Percentiles rank a stretch among this genome's conserved stretches.
Evolutionary conservation across 2,113 vertebrate species (phyloP).

Genomic region (Lanius ludovicianus): DNA sequence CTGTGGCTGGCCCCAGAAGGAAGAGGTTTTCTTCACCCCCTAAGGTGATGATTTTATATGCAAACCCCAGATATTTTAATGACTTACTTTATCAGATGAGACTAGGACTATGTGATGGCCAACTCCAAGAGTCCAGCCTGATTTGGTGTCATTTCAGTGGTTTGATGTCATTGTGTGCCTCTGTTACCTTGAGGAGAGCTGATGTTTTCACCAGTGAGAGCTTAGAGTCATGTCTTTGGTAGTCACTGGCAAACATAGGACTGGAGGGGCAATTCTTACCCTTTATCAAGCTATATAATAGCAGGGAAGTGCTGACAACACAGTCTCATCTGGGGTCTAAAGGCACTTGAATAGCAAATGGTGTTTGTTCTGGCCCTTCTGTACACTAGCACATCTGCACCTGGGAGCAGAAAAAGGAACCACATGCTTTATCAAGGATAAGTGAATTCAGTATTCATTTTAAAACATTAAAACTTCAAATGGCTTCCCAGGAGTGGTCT

Average conservation of each 20-base stretch:
- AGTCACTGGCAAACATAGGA: not conserved
- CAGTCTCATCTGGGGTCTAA: not conserved
- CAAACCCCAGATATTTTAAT: not conserved
- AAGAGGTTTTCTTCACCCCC: not conserved
- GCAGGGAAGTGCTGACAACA: not conserved
- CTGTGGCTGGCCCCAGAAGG: not conserved
- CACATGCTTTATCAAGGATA: constrained; percentile 16
- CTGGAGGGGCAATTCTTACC: not conserved
- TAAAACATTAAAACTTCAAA: constrained; percentile 15
- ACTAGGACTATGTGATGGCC: not conserved
- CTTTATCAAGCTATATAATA: not conserved
- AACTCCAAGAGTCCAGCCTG: not conserved
- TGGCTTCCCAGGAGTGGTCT: constrained; percentile 7
- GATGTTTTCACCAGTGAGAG: not conserved
- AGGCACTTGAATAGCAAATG: constrained; percentile 54
- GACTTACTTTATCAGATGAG: not conserved
- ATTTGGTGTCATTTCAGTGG: not conserved
- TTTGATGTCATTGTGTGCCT: not conserved
- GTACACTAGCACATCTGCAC: not conserved
- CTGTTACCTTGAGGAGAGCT: not conserved
- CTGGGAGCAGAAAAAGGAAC: not conserved
- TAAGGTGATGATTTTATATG: not conserved
- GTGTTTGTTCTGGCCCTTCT: constrained; percentile 21
- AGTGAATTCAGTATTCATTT: constrained; percentile 23
- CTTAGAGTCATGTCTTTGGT: not conserved